Conservation (phyloP, 2,888 invertebrate species). For the Melolontha melolontha region DNA sequence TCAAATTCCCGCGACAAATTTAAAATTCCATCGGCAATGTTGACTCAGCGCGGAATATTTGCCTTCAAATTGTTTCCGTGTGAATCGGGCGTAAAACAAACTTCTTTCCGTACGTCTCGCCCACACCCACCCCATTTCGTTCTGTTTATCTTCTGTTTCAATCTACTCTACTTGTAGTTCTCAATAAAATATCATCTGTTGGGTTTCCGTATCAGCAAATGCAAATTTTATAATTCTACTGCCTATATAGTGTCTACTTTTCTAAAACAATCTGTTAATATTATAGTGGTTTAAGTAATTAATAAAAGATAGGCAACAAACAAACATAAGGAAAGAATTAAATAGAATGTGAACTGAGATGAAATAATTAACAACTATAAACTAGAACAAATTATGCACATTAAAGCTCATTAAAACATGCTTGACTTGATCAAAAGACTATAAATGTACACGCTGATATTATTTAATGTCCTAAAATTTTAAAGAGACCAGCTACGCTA, state of each 20-base stretch:
- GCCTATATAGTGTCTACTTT: neutral
- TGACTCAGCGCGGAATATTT: conserved; percentile 53
- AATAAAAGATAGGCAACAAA: no score
- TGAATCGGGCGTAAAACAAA: conserved; percentile 56
- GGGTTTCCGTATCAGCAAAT: conserved; percentile 25
- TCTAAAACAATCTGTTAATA: neutral
- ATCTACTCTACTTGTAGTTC: conserved; percentile 40
- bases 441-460: no score
- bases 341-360: no score
- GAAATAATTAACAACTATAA: no score
- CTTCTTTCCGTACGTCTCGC: conserved; percentile 44
- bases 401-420: no score
- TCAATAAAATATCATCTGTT: conserved; percentile 35
- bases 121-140: conserved; percentile 36
- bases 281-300: no score
- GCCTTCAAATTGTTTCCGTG: conserved; percentile 55
- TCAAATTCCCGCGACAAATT: conserved; percentile 51
- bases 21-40: conserved; percentile 54
- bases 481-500: no score
- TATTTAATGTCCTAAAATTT: no score
- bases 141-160: conserved; percentile 43
- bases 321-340: no score
- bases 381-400: no score
- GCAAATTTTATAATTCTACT: conserved; percentile 19
- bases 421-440: no score